A percentile compares a stretch with the other conserved stretches of the same genome.
These are phyloP conservation scores for Philopedon plagiatum DNA, from an alignment of 2,888 invertebrate species.

Conservation along the genomic window DNA sequence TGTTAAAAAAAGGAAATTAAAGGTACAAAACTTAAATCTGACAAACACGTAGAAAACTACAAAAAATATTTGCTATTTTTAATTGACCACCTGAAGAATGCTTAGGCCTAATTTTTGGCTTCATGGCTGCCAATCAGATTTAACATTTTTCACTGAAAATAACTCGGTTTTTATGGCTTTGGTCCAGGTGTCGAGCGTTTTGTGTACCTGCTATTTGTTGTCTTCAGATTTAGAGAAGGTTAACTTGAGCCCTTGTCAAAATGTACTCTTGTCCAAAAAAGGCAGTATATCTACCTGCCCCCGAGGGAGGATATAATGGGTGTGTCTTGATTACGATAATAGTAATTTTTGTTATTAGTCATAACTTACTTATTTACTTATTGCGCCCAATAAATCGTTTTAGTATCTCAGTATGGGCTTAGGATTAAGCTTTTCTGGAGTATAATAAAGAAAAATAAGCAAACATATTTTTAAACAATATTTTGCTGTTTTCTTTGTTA, in stretches of 20 bases:
- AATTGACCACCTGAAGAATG: background rate
- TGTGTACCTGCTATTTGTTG: slow-evolving; percentile 10
- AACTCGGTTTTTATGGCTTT: background rate
- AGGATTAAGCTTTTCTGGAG: too few species aligned
- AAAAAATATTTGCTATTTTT: background rate
- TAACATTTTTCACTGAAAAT: slow-evolving; percentile 6
- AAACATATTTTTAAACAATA: too few species aligned
- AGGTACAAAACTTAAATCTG: too few species aligned
- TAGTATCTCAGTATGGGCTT: too few species aligned
- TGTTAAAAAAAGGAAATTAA: background rate
- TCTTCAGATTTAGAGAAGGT: slow-evolving; percentile 4
- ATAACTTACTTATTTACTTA: background rate
- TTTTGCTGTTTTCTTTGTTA: too few species aligned
- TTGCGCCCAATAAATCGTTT: background rate
- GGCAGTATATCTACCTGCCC: background rate
- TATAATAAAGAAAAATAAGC: too few species aligned
- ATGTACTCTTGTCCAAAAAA: background rate
- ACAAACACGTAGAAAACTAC: too few species aligned
- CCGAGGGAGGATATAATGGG: background rate
- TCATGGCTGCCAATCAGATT: slow-evolving; percentile 6
- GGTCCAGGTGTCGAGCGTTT: slow-evolving; percentile 7
- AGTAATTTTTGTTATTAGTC: too few species aligned
- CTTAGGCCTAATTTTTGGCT: background rate
- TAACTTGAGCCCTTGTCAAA: slow-evolving; percentile 4
- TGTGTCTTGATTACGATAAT: background rate